These are phyloP conservation scores for Lepidurus apus DNA, from an alignment of 1,140 invertebrate genomes.

Conservation along the genomic window DNA sequence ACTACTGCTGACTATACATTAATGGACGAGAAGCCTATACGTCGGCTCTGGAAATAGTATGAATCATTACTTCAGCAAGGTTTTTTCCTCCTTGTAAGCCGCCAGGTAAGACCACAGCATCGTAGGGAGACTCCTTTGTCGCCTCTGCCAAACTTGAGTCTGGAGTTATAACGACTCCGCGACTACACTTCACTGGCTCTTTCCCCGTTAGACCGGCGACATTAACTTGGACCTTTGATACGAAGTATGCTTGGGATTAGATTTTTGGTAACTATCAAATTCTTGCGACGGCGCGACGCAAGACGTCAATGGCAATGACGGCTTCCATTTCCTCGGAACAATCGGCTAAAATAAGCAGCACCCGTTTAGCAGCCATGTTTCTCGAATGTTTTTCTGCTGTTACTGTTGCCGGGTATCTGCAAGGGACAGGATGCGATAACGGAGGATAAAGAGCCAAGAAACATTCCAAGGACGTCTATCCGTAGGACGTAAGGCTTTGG, in stretches of 20 bases:
- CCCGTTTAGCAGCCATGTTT: conserved; percentile 51
- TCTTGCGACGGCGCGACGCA: conserved; percentile 79
- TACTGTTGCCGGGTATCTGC: too few species aligned
- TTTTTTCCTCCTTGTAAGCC: conserved; percentile 77
- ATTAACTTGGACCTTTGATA: conserved; percentile 66
- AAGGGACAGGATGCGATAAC: too few species aligned
- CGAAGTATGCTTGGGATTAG: conserved; percentile 31
- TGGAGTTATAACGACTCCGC: conserved; percentile 71
- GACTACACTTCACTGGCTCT: conserved; percentile 67
- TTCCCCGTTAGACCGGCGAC: conserved; percentile 70
- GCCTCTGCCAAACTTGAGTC: conserved; percentile 63
- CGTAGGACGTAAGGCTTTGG: too few species aligned
- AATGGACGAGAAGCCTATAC: background rate
- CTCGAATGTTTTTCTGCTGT: too few species aligned
- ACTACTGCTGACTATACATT: conserved; percentile 58
- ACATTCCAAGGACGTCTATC: too few species aligned
- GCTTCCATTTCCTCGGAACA: conserved; percentile 96
- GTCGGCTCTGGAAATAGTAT: too few species aligned
- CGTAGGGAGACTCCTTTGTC: conserved; percentile 47
- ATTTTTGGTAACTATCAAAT: conserved; percentile 35
- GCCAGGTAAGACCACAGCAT: conserved; percentile 84
- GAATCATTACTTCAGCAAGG: conserved; percentile 56
- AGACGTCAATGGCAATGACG: conserved; percentile 80
- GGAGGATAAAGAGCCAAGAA: too few species aligned
- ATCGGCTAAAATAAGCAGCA: conserved; percentile 71